phyloP scores from a whole-genome alignment of 1,140 invertebrate species.

The Drosophila littoralis region DNA sequence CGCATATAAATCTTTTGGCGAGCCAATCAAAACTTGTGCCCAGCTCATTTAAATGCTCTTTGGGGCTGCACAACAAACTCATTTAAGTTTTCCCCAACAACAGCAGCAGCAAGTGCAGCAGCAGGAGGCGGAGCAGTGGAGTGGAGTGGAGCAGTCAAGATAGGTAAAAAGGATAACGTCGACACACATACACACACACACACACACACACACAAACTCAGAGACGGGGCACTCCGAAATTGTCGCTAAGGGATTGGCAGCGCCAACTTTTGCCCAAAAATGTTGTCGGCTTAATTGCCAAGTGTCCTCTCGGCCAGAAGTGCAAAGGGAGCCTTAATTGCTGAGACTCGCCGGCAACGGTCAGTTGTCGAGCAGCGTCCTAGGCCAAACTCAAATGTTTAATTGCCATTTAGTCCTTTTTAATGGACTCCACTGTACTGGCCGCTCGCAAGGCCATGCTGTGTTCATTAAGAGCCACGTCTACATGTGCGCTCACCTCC shows the following conservation, averaged over 20 bases:
- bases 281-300: slow-evolving; percentile 76
- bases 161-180: slow-evolving; percentile 78
- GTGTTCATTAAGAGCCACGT: slow-evolving; percentile 72
- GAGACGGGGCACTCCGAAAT: slow-evolving; percentile 28
- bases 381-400: slow-evolving; percentile 68
- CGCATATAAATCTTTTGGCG: slow-evolving; percentile 66
- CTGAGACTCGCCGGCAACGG: slow-evolving; percentile 26
- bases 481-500: slow-evolving; percentile 76
- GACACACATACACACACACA: background rate
- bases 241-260: slow-evolving; percentile 62
- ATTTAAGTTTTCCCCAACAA: slow-evolving; percentile 67
- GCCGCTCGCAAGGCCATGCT: slow-evolving; percentile 4
- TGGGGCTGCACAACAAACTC: slow-evolving; percentile 62
- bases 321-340: slow-evolving; percentile 74
- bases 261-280: slow-evolving; percentile 55
- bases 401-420: slow-evolving; percentile 83
- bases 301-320: slow-evolving; percentile 73
- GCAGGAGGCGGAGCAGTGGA: background rate
- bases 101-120: slow-evolving; percentile 17
- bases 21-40: slow-evolving; percentile 69
- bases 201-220: background rate
- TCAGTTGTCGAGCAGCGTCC: slow-evolving; percentile 28
- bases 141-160: slow-evolving; percentile 34
- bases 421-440: slow-evolving; percentile 71
- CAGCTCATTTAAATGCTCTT: slow-evolving; percentile 71